A percentile compares a stretch with the other conserved stretches of the same genome.
Evolutionary conservation across 2,797 vertebrate genomes (phyloP).

Genomic region (Schizothorax lantsangensis): DNA sequence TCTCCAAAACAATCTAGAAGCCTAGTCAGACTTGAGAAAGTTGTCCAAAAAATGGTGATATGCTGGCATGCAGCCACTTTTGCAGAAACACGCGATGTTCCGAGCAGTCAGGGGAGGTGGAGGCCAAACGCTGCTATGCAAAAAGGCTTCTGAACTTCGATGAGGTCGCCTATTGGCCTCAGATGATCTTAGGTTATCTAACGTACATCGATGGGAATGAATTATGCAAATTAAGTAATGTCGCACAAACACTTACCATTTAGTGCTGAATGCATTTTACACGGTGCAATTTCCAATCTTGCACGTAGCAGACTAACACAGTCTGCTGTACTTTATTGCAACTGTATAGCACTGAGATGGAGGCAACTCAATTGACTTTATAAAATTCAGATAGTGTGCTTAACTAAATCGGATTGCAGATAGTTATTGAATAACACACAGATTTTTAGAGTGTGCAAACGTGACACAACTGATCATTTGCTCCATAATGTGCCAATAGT

Average conservation of each 20-base stretch:
- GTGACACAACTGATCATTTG: not conserved
- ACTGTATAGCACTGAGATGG: not conserved
- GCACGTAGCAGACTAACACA: not conserved
- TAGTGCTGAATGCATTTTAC: not conserved
- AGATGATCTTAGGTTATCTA: conserved; percentile 11
- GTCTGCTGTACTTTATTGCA: not conserved
- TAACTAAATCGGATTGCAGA: not conserved
- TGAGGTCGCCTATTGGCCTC: not conserved
- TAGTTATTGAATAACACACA: not conserved
- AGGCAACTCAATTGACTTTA: not conserved
- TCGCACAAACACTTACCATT: not conserved
- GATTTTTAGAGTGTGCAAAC: not conserved
- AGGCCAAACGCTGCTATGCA: conserved; percentile 5
- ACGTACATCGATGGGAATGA: not conserved
- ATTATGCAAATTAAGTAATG: not conserved
- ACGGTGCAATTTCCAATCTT: not conserved
- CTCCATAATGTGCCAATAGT: conserved; percentile 12
- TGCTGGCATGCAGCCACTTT: conserved; percentile 43
- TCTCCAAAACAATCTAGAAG: conserved; percentile 53
- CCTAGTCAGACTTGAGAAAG: conserved; percentile 36
- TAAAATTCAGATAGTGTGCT: not conserved
- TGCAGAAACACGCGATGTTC: conserved; percentile 25
- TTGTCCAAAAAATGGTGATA: conserved; percentile 38
- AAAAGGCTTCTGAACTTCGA: not conserved
- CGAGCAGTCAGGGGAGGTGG: conserved; percentile 37